These are phyloP conservation scores for Porites evermanni DNA, from an alignment of 92 coral and sea anemone species.

Conservation along the genomic window DNA sequence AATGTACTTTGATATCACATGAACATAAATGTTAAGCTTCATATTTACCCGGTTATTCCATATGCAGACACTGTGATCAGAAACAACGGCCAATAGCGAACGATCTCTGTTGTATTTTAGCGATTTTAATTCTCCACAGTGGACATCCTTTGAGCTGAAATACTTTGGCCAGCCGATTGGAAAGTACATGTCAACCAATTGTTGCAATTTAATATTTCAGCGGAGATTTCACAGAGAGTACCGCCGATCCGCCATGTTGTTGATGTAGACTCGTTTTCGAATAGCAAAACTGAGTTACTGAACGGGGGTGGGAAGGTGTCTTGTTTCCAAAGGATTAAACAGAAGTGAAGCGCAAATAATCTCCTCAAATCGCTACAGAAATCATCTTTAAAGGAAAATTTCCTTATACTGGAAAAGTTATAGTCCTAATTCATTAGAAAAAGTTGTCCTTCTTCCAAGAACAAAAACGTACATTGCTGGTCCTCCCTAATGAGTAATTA, in stretches of 20 bases:
- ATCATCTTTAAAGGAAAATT: neutral
- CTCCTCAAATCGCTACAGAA: neutral
- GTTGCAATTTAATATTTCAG: neutral
- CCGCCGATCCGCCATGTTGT: conserved; percentile 44
- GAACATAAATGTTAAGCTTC: neutral
- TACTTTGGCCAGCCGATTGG: conserved; percentile 99
- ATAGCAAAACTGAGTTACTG: neutral
- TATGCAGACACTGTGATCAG: conserved; percentile 84
- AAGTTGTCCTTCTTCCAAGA: neutral
- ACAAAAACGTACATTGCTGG: neutral
- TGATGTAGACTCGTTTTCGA: conserved; percentile 34
- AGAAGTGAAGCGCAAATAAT: too few relatives aligned
- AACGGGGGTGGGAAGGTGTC: too few relatives aligned
- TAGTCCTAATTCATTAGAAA: too few relatives aligned
- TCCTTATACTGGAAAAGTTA: neutral
- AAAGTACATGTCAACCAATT: conserved; percentile 76
- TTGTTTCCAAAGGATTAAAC: too few relatives aligned
- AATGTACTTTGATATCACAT: too few relatives aligned
- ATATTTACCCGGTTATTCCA: conserved; percentile 90
- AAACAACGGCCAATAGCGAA: conserved; percentile 86
- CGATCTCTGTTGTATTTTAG: conserved; percentile 95
- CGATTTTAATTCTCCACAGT: conserved; percentile 86
- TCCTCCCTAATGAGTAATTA: neutral
- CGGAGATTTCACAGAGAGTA: neutral
- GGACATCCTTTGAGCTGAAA: conserved; percentile 86